Base-by-base conservation (phyloP, 2,888 invertebrate species). In the Lasioglossum leucozonium region DNA sequence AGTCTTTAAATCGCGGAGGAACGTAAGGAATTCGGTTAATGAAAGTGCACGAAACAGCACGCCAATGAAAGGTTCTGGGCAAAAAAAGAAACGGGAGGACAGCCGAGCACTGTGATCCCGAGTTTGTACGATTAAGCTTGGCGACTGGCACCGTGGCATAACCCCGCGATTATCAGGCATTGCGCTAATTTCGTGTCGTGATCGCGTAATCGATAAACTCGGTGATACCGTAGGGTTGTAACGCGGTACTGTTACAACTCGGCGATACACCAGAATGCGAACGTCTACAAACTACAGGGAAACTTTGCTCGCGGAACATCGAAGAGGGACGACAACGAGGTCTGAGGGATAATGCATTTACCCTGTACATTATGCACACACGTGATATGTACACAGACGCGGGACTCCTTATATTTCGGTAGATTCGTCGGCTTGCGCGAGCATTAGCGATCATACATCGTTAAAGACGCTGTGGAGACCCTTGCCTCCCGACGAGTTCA, bases 271-370 rank as follows among this genome's bases (percentile, higher is more conserved):
- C 67, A 34, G 55, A 77, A 78, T 72, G 85, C 37, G 65, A 72
- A 55, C 72, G 77, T 78, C 75, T 76, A n/a, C 72, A 73, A 85
- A 62, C 67, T 85, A 71, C 71, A 71, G n/a, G 81, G 78, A 81
- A 85, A 86, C 72, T 85, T 86, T 81, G 65, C 73, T 16, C 77
- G 73, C 62, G 72, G 58, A 71, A 72, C 82, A 72, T 71, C 82
- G 72, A 81, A 81, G 72, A 69, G 76, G 69, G 71, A 95, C 86
- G 77, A 79, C 87, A 87, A 79, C 76, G 79, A 65, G 74, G 51
- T 75, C 51, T 18, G 37, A 47, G 34, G 71, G 77, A 86, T 87
- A 87, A 87, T 87, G 86, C 87, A 79, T 72, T 84, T 76, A 76
- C 74, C 58, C 69, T 83, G 86, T 76, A 78, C 72, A 80, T 86